Percentiles rank a stretch among this genome's conserved stretches.
Conservation (phyloP, 2,113 vertebrate genomes). For the Chrysemys picta region DNA sequence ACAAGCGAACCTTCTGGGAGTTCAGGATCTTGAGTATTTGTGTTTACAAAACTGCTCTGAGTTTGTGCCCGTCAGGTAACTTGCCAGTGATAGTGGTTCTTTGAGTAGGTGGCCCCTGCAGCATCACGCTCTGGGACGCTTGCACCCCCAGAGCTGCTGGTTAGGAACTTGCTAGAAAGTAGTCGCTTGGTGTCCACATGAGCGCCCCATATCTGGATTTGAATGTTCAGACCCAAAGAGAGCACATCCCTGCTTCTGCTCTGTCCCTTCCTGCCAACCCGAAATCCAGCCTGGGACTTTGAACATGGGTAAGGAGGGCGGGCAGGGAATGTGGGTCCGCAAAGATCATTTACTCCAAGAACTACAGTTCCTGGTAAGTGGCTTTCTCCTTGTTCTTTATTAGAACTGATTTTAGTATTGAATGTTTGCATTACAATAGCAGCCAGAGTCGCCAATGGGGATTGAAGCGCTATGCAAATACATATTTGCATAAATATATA, state of each 20-base stretch:
- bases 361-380: background rate
- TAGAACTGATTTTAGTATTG: background rate
- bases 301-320: background rate
- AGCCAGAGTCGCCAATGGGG: background rate
- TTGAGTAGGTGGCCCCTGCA: background rate
- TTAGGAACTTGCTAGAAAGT: background rate
- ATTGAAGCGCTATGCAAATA: background rate
- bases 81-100: fast-evolving
- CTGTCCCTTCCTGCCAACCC: background rate
- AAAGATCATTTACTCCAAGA: background rate
- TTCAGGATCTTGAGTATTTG: background rate
- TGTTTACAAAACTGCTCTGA: background rate
- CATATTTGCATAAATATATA: background rate
- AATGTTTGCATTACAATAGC: background rate
- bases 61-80: background rate
- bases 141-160: background rate
- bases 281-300: background rate
- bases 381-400: background rate
- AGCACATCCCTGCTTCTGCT: background rate
- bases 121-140: background rate
- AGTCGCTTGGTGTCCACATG: background rate
- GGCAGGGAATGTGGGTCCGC: background rate
- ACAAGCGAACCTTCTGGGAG: background rate
- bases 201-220: background rate
- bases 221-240: background rate